A percentile compares a stretch with the other conserved stretches of the same genome.
These are phyloP conservation scores for Desmophyllum pertusum DNA, from an alignment of 92 coral and sea anemone genomes.

Conservation along the genomic window DNA sequence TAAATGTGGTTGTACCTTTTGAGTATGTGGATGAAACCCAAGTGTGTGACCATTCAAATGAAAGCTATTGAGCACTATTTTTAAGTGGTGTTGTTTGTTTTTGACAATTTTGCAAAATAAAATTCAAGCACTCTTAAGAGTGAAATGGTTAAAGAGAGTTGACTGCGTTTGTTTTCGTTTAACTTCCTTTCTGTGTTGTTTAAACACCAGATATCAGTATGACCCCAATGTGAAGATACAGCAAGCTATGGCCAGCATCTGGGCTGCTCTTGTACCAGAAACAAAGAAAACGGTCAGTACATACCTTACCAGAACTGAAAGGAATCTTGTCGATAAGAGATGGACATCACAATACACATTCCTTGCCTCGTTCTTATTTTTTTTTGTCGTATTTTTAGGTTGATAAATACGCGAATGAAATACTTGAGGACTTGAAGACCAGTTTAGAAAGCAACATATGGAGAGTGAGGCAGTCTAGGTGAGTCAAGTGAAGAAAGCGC, in stretches of 20 bases:
- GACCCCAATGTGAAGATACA: conserved; percentile 92
- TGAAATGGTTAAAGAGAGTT: not conserved
- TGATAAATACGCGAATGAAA: conserved; percentile 90
- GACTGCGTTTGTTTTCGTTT: not conserved
- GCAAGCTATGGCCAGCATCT: conserved; percentile 97
- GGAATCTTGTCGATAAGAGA: not conserved
- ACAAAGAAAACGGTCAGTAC: conserved; percentile 75
- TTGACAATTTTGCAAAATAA: too few relatives aligned
- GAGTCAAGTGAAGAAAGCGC: not conserved
- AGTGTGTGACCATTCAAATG: too few relatives aligned
- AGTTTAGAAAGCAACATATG: conserved; percentile 86
- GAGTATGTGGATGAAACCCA: too few relatives aligned
- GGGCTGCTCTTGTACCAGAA: conserved; percentile 95
- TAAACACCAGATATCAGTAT: conserved; percentile 82
- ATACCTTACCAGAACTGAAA: not conserved
- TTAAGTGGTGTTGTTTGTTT: too few relatives aligned
- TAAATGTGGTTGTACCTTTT: too few relatives aligned
- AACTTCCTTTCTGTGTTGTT: not conserved
- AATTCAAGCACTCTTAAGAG: too few relatives aligned
- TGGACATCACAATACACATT: not conserved
- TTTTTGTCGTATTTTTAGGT: conserved; percentile 50
- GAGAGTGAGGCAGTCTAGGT: conserved; percentile 98
- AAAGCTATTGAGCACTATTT: too few relatives aligned
- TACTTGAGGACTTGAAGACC: conserved; percentile 80
- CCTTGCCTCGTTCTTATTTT: not conserved